A percentile compares a stretch with the other conserved stretches of the same genome.
phyloP scores from a whole-genome alignment of 2,797 vertebrate species.

The Chelidonichthys spinosus region DNA sequence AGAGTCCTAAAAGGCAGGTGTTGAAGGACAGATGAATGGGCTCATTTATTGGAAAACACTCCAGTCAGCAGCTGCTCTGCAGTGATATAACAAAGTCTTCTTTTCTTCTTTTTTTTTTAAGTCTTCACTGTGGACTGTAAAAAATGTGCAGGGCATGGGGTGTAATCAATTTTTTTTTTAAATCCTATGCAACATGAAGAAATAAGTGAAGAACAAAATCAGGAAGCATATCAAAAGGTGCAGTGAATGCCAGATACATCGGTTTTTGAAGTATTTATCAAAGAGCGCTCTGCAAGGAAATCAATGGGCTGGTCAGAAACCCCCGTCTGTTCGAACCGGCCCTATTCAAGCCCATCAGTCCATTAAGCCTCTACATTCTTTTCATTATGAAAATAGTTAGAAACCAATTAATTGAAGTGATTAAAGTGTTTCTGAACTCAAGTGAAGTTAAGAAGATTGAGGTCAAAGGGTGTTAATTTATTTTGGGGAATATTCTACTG shows the following conservation, averaged over 20 bases:
- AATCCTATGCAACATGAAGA: not conserved
- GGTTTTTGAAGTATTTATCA: not conserved
- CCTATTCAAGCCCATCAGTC: slow-evolving; percentile 35
- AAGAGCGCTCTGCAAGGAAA: not conserved
- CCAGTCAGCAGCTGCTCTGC: not conserved
- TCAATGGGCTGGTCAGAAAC: slow-evolving; percentile 3
- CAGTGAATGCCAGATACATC: not conserved
- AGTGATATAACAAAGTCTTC: no score
- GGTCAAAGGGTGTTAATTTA: slow-evolving; percentile 82
- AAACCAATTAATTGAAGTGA: slow-evolving; percentile 82
- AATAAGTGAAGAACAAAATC: not conserved
- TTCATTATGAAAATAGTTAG: slow-evolving; percentile 73
- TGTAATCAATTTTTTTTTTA: not conserved
- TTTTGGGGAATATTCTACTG: slow-evolving; percentile 70
- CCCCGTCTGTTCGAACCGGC: slow-evolving; percentile 21
- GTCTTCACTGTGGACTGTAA: not conserved
- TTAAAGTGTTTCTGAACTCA: slow-evolving; percentile 77
- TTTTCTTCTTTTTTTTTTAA: not conserved
- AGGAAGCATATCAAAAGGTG: not conserved
- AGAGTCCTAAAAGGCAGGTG: not conserved
- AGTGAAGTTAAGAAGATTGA: slow-evolving; percentile 80
- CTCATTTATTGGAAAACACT: not conserved
- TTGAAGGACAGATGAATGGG: not conserved
- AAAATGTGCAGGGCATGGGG: not conserved
- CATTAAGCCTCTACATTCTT: slow-evolving; percentile 63